Evolutionary conservation across 1,140 invertebrate species (phyloP).

Genomic region (Drosophila auraria): DNA sequence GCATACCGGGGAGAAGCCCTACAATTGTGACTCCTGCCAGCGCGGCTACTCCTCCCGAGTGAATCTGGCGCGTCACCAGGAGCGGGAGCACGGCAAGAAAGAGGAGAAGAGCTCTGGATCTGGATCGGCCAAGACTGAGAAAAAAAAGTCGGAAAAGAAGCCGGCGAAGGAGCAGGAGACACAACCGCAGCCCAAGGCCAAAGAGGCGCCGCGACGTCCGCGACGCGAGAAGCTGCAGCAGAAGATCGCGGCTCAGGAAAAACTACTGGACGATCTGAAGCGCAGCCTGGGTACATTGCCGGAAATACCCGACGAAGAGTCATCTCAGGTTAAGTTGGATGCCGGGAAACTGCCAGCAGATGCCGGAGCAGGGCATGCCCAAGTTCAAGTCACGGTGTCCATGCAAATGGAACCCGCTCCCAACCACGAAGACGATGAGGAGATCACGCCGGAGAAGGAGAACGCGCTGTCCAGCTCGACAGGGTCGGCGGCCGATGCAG

Average conservation of each 20-base stretch:
- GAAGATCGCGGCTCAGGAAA: conserved; percentile 69
- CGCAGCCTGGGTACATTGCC: conserved; percentile 48
- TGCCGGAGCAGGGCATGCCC: conserved; percentile 61
- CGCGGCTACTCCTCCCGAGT: conserved; percentile 77
- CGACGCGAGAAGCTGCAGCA: conserved; percentile 65
- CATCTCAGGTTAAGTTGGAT: not conserved
- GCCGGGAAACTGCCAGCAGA: conserved; percentile 47
- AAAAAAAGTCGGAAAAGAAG: not conserved
- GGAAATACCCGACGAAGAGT: conserved; percentile 62
- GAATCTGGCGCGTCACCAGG: conserved; percentile 72
- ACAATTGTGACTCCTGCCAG: conserved; percentile 66
- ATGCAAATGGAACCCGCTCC: conserved; percentile 73
- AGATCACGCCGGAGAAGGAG: conserved; percentile 70
- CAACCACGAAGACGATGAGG: conserved; percentile 44
- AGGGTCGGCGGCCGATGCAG: conserved; percentile 14
- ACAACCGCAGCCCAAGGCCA: conserved; percentile 20
- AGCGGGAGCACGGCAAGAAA: conserved; percentile 62
- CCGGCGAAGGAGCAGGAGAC: conserved; percentile 11
- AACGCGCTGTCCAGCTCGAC: conserved; percentile 60
- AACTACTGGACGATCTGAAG: conserved; percentile 55
- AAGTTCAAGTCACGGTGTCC: conserved; percentile 76
- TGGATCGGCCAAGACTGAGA: not conserved
- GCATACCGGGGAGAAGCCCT: conserved; percentile 86
- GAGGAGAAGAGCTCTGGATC: conserved; percentile 5
- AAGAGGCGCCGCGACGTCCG: conserved; percentile 41